Evolutionary conservation across 2,797 vertebrate genomes (phyloP), one percentile per base, ranked within the genome.

Genomic region (Crocodylus rhombifer): DNA sequence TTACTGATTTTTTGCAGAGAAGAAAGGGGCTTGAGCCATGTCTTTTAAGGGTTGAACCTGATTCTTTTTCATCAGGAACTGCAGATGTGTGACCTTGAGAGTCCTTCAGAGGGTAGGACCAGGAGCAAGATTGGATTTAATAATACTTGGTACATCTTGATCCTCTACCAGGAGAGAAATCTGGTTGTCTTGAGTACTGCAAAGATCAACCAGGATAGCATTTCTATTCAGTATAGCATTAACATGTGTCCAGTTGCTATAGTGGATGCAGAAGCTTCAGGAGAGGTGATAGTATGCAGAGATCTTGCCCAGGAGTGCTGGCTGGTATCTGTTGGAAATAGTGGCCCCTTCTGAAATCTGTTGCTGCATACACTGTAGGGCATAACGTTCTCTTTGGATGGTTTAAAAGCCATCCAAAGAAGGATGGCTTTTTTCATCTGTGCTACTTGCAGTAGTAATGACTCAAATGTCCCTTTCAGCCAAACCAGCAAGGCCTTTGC

Each of bases 111-210:
- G 73, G 1, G 0, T 80, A 80, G 86, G 63, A 42, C 89, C 71
- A 74, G 78, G 61, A 95, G 12, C 57, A 94, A 85, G 93, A 75
- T 64, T 80, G 93, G 62, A 62, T 76, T 95, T 62, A 4, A 28
- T 33, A 21, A 64, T 60, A 9, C 93, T 91, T 97, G 96, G 88
- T 95, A 92, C 96, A 92, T 94, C 83, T 61, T 86, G 69, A 90
- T 25, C 81, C 87, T 95, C 95, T 96, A 96, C 95, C 96, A 97
- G 96, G 92, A 73, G 95, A 96, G 96, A 95, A 96, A 95, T 96
- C 55, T 96, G 83, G 95, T 94, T 95, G 94, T 97, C 94, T 51
- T 58, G 87, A 95, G 95, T 96, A 82, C 79, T 92, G 87, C 80
- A 55, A 80, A 87, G 77, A 94, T 83, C 90, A 92, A 77, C 33